phyloP scores from a whole-genome alignment of 2,888 invertebrate genomes.

The Pristionchus entomophagus region DNA sequence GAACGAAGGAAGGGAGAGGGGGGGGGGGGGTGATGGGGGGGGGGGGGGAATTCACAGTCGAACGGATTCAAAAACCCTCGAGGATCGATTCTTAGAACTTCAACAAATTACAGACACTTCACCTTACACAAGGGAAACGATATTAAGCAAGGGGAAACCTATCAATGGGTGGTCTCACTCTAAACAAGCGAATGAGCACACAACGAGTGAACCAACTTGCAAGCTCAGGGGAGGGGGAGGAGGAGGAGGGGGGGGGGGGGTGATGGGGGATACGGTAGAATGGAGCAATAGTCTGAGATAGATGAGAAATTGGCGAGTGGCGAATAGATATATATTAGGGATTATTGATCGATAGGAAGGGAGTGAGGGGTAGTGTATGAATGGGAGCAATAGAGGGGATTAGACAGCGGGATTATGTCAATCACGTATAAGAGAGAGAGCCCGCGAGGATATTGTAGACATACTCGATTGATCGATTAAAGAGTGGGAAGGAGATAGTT shows the following conservation, averaged over 20 bases:
- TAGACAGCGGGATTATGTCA: background rate
- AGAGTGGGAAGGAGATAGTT: background rate
- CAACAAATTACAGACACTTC: conserved; percentile 17
- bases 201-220: background rate
- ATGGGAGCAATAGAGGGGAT: background rate
- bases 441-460: conserved; percentile 28
- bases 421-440: conserved; percentile 11
- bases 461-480: conserved; percentile 35
- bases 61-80: conserved; percentile 4
- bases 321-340: background rate
- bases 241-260: too few species aligned
- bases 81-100: background rate
- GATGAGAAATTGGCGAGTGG: background rate
- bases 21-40: background rate
- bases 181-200: background rate
- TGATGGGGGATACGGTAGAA: background rate
- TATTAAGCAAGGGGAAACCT: background rate
- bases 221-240: background rate
- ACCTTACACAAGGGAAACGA: background rate
- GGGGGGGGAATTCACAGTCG: background rate
- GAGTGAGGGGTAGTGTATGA: background rate
- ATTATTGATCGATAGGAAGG: background rate
- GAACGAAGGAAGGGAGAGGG: background rate
- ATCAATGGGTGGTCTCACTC: background rate
- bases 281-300: background rate